Conservation (phyloP, 2,113 vertebrate species). For the Butastur rufipennis region DNA sequence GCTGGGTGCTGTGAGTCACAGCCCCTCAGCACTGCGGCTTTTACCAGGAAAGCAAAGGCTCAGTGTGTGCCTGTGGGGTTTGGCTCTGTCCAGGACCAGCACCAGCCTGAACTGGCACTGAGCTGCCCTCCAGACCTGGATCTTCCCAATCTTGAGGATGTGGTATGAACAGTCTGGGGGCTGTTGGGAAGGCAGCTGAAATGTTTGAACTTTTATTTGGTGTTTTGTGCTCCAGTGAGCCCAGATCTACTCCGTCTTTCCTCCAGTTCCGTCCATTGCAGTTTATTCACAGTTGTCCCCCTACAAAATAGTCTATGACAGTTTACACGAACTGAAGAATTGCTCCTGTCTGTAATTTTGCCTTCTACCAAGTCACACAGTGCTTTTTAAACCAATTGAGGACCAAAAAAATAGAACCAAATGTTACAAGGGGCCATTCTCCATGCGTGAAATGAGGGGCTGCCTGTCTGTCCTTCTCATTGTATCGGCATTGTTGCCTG, state of each 20-base stretch:
- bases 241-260: not conserved
- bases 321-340: not conserved
- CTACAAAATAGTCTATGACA: not conserved
- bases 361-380: not conserved
- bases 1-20: not conserved
- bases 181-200: not conserved
- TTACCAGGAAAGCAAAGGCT: not conserved
- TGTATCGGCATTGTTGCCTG: not conserved
- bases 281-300: not conserved
- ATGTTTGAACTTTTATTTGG: not conserved
- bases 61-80: fast-evolving
- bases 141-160: not conserved
- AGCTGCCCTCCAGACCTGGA: not conserved
- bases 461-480: not conserved
- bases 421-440: not conserved
- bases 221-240: not conserved
- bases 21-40: not conserved
- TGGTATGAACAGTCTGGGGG: not conserved
- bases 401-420: not conserved
- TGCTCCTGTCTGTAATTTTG: not conserved
- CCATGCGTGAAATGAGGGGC: fast-evolving
- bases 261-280: not conserved
- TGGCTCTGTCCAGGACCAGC: not conserved
- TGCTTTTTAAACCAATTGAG: not conserved
- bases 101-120: not conserved